Base-by-base conservation (phyloP, 2,797 vertebrate species). In the Eleutherodactylus coqui region DNA sequence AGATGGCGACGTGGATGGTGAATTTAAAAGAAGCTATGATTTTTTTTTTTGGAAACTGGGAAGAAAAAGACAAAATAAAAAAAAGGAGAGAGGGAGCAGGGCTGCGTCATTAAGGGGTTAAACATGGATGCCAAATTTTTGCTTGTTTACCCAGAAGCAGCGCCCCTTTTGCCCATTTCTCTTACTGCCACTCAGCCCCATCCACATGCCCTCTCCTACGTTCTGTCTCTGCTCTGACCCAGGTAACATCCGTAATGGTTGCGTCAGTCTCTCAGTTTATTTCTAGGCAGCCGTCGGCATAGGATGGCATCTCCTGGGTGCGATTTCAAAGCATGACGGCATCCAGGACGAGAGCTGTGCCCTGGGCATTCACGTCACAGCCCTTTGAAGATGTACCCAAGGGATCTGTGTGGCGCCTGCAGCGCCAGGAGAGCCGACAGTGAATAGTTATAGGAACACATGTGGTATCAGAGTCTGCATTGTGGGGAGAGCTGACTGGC, bases 361-460 rank as follows among this genome's bases (percentile, higher is more conserved):
- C 53, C 36, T 47, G n/a, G 67, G 75, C 45, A 70, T 41, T 73
- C 21, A 58, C 36, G 34, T 16, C 21, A 29, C 17, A 6, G 36
- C 73, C 4, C 73, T 84, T 84, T 84, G 73, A 84, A 84, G 72
- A 24, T 38, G 38, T 34, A 36, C 73, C 73, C 51, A 14, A 51
- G 53, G 70, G 58, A 64, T 16, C 47, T 43, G 29, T 43, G 36
- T 8, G 14, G 17, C n/a, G 24, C 82, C 53, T 47, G 13, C 16
- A 32, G 70, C 41, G 24, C 45, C 34, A 16, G 69, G 29, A 36
- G 32, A 24, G 32, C 34, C 11, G 6, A 9, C 7, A 24, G 8
- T 73, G 70, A 73, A 73, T 16, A 45, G 6, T 41, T 38, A 70
- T 24, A 32, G 17, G 29, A 69, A 38, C 10, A 45, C 43, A 45